Evolutionary conservation across 2,888 invertebrate species (phyloP).

Genomic region (Ochlodes sylvanus): DNA sequence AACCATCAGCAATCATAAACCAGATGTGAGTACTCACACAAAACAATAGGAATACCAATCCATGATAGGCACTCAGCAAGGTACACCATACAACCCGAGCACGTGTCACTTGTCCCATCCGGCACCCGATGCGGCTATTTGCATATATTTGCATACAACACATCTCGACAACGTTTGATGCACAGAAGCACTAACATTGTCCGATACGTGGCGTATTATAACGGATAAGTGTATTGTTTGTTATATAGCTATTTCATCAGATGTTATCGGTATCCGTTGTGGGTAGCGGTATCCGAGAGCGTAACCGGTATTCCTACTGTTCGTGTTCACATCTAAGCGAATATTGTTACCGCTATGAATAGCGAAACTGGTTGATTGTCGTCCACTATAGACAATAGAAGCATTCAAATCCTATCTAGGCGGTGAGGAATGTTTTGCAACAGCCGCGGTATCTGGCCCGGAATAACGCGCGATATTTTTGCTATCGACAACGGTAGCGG

Average conservation of each 20-base stretch:
- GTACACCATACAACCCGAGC: not conserved
- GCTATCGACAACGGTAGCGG: too few species aligned
- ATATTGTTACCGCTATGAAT: too few species aligned
- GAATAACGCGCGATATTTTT: too few species aligned
- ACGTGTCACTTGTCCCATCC: not conserved
- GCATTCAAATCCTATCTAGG: too few species aligned
- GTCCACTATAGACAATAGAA: too few species aligned
- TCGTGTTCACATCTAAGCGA: too few species aligned
- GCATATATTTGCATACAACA: constrained; percentile 1
- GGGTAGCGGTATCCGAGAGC: too few species aligned
- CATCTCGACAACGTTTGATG: constrained; percentile 6
- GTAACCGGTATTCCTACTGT: too few species aligned
- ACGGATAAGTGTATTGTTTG: not conserved
- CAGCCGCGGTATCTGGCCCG: too few species aligned
- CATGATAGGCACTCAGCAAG: not conserved
- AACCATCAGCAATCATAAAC: not conserved
- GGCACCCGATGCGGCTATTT: not conserved
- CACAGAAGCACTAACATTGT: constrained; percentile 5
- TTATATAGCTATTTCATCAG: not conserved
- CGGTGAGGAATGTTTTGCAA: too few species aligned
- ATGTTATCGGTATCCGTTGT: too few species aligned
- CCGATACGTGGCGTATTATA: not conserved
- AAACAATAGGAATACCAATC: not conserved
- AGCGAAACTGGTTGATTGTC: too few species aligned
- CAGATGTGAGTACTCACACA: not conserved